Evolutionary conservation across 2,888 invertebrate species (phyloP), one percentile per base, ranked within the genome.

Genomic region (Ormyrus thymus): DNA sequence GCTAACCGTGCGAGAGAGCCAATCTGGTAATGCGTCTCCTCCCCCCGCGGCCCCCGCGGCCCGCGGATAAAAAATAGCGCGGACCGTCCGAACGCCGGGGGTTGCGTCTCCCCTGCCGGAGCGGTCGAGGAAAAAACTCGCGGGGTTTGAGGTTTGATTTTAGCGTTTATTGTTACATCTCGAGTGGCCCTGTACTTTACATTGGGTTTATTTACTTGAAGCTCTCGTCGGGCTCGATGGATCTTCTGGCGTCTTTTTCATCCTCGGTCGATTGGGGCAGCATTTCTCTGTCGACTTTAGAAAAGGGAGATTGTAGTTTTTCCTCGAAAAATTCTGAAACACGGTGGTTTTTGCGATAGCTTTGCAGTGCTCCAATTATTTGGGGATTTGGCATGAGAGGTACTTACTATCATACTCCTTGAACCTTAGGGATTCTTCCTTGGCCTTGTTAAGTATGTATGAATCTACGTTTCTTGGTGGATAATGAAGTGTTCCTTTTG

Each of bases 21-120:
- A 88, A 89, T 88, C 89, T 89, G 87, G 87, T 89, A 89, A 89
- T 89, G 88, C 86, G 87, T 86, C 86, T 84, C 66, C 58, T 46
- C 29, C 13, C 15, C 29, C n/a, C 11, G 46, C 45, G 29, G n/a
- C 29, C 8, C 48, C 11, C 46, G n/a, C 48, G n/a, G n/a, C n/a
- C 43, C 11, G 51, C 9, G 51, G 53, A 55, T 68, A 76, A 80
- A 77, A 80, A 80, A 73, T 79, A 79, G 73, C 51, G 75, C 71
- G 29, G 15, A 46, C 43, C 9, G n/a, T 29, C 53, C 51, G 29
- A 5, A 11, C 53, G 15, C 75, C 45, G 43, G 7, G 29, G 15
- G 55, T 53, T 45, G 13, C 29, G 61, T 74, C 51, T 66, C 51
- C n/a, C 65, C 10, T n/a, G n/a, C n/a, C 10, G 29, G 55, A 55